Percentiles rank a stretch among this genome's conserved stretches.
These are phyloP conservation scores for Chrysolina americana DNA, from an alignment of 2,888 invertebrate species.

Conservation along the genomic window DNA sequence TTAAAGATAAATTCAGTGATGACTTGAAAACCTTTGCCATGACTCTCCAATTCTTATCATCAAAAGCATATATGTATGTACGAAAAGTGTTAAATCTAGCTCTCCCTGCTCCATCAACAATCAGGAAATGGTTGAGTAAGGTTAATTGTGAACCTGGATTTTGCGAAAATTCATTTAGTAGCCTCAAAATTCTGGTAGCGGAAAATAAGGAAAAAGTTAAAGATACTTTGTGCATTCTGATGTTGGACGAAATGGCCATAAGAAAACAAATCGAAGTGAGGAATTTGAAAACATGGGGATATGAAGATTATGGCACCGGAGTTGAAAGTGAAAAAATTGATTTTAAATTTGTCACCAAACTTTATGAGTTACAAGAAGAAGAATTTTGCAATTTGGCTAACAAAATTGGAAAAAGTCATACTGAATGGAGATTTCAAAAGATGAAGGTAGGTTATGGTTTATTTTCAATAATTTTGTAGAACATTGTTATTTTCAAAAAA, in stretches of 20 bases:
- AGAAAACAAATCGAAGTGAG: no score
- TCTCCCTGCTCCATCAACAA: slow-evolving; percentile 40
- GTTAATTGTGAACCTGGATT: slow-evolving; percentile 42
- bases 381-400: no score
- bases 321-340: no score
- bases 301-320: no score
- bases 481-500: no score
- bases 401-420: no score
- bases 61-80: slow-evolving; percentile 40
- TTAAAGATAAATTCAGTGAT: slow-evolving; percentile 11
- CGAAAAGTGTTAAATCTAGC: slow-evolving; percentile 33
- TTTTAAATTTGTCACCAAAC: no score
- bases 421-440: no score
- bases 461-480: no score
- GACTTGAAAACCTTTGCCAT: slow-evolving; percentile 36
- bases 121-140: slow-evolving; percentile 36
- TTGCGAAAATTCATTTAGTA: slow-evolving; percentile 23
- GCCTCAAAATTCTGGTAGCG: slow-evolving; percentile 13
- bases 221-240: neutral
- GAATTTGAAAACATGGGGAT: no score
- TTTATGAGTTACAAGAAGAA: no score
- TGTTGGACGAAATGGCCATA: neutral
- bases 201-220: neutral
- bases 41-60: slow-evolving; percentile 35
- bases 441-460: no score